Base-by-base conservation (phyloP, 1,140 invertebrate genomes). In the Dreissena polymorpha region DNA sequence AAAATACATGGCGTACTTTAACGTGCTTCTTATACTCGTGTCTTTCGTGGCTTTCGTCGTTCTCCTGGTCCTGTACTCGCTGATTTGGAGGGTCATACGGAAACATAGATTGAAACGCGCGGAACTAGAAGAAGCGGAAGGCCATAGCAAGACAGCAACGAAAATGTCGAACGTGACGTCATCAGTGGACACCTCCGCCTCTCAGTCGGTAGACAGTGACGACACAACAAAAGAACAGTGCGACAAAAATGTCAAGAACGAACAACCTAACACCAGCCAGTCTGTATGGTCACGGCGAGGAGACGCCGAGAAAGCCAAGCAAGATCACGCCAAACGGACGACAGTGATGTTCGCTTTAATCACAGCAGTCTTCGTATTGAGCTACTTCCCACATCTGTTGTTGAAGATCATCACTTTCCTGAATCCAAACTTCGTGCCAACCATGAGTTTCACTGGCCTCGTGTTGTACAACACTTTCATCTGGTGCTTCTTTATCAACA, bases 281-380 rank as follows among this genome's bases (percentile, higher is more conserved):
- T 39, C 39, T 2, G 55, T 6, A 2, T 2, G 39, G 39, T 39
- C 39, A 8, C 8, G 39, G 39, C 39, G 39, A 8, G 8, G 55
- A 13, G 39, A 65, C 29, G 25, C 0, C 13, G 68, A 39, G 80
- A 77, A 0, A 71, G 57, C 55, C 53, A 18, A 10, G 67, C 81
- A 14, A 23, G 57, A 23, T 29, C 75, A 21, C 29, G 39, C 25
- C 55, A 85, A 27, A 70, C 74, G 85, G 74, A 89, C 86, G 0
- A 89, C 88, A 23, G 55, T 87, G n/a, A 87, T 90, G 87, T 83
- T 90, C 3, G 83, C 87, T 27, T 29, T 87, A 64, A 89, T 90
- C 63, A 86, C 89, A 7, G 10, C 86, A 16, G 83, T 87, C 16
- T 90, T 90, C 50, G 78, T 88, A 0, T 0, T 88, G 53, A 90